Evolutionary conservation across 2,888 invertebrate species (phyloP).

Genomic region (Itoplectis maculator): DNA sequence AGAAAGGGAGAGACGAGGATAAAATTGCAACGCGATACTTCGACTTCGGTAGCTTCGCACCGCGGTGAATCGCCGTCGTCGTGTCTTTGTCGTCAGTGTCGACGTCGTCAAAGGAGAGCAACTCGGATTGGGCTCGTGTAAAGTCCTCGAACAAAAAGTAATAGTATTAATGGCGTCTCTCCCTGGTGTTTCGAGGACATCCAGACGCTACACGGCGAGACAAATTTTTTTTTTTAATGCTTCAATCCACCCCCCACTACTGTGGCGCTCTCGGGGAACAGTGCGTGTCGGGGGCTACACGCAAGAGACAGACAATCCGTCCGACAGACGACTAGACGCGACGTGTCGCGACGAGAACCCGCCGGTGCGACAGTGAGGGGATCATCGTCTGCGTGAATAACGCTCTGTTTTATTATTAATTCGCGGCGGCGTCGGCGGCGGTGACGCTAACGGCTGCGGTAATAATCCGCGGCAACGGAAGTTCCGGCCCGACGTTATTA

Average conservation of each 20-base stretch:
- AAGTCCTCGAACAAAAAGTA: conserved; percentile 59
- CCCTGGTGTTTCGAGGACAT: not conserved
- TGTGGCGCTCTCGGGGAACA: conserved; percentile 23
- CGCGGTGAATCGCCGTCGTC: conserved; percentile 23
- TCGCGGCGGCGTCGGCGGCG: conserved; percentile 1
- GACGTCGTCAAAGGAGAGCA: conserved; percentile 9
- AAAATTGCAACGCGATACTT: conserved; percentile 44
- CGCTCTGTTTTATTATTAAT: conserved; percentile 49
- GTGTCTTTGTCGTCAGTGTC: conserved; percentile 24
- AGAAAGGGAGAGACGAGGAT: not conserved
- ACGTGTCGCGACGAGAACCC: not conserved
- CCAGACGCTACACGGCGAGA: conserved; percentile 30
- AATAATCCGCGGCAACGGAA: conserved; percentile 22
- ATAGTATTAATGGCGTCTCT: conserved; percentile 65
- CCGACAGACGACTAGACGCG: conserved; percentile 36
- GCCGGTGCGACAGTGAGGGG: conserved; percentile 17
- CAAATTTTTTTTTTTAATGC: conserved; percentile 34
- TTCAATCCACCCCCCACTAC: not conserved
- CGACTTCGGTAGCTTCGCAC: conserved; percentile 27
- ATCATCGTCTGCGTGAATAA: conserved; percentile 39
- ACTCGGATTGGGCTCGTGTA: conserved; percentile 37
- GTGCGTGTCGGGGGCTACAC: conserved; percentile 26
- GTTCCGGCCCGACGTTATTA: not conserved
- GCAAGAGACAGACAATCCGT: conserved; percentile 27
- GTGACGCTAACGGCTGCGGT: conserved; percentile 11